Evolutionary conservation across 2,888 invertebrate genomes (phyloP).

Genomic region (Diploptera punctata): DNA sequence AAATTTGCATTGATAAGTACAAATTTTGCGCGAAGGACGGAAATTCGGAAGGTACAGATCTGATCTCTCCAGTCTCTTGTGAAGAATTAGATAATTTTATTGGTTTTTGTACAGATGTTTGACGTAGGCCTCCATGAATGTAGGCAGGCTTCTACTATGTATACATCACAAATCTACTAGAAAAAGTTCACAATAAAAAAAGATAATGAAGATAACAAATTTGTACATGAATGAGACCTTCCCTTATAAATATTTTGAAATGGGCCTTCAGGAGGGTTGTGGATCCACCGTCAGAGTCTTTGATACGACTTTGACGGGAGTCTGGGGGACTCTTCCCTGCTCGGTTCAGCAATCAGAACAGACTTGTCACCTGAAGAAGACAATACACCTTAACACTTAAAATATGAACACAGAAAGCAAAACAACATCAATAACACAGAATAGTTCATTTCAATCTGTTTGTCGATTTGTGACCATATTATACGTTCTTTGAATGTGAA

Average conservation of each 20-base stretch:
- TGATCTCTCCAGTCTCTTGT: slow-evolving; percentile 3
- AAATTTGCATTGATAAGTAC: too few species aligned
- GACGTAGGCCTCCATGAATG: not conserved
- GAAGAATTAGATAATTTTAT: not conserved
- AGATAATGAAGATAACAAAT: not conserved
- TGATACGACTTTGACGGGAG: slow-evolving; percentile 40
- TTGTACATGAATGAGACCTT: slow-evolving; percentile 46
- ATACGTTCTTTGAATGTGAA: too few species aligned
- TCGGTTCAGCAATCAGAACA: slow-evolving; percentile 79
- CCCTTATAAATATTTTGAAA: slow-evolving; percentile 46
- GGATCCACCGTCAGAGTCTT: slow-evolving; percentile 51
- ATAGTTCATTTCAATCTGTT: not conserved
- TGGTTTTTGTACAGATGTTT: not conserved
- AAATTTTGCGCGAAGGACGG: not conserved
- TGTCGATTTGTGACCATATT: not conserved
- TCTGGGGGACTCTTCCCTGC: slow-evolving; percentile 53
- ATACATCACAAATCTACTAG: not conserved
- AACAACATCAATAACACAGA: slow-evolving; percentile 8
- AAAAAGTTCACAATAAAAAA: not conserved
- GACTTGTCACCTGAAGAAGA: slow-evolving; percentile 82
- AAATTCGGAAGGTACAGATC: not conserved
- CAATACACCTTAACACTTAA: slow-evolving; percentile 51
- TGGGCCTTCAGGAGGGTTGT: not conserved
- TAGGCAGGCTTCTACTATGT: not conserved
- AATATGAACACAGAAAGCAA: not conserved